Evolutionary conservation across 2,797 vertebrate species (phyloP), one percentile per base, ranked within the genome.

Genomic region (Brachyrhaphis roseni): DNA sequence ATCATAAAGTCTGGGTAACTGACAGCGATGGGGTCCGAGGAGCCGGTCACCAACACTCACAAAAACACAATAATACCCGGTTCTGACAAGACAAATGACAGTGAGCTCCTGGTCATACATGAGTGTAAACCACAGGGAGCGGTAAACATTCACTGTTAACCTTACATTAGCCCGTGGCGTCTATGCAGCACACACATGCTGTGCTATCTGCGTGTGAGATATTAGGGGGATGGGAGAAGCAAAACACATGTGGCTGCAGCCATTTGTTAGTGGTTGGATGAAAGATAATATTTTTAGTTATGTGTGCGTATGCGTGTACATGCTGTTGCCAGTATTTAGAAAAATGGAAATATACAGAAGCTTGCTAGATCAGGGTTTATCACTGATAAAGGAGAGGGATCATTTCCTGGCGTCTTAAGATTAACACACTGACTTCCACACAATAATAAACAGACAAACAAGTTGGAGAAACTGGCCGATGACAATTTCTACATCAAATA

Each of bases 1-100:
- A 94, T 96, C 95, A 95, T 82, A 79, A 84, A 87, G 77, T 86
- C 78, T 87, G 90, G 93, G 90, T 86, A 83, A 91, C 89, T 94
- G 93, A 94, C 92, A 75, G 86, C 89, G 89, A 93, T 86, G 81
- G 84, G 85, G 90, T 92, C 90, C 93, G 8, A 53, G 20, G 49
- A 94, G 91, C 94, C 94, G 94, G 93, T 75, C 79, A 89, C 77
- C 79, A 45, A 80, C 79, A 88, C 72, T 75, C 62, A 74, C 68
- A 59, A 23, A 76, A 66, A 74, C 36, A 55, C 68, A 66, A 78
- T 82, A 79, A 84, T 83, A 87, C 80, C 75, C n/a, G 8, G 70
- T 79, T 71, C 36, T 86, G 88, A 93, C 84, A 92, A 92, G 90
- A 95, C 90, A 92, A 93, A 95, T 94, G 84, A 89, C 89, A 82